Evolutionary conservation across 2,113 vertebrate genomes (phyloP).

Genomic region (Corapipo altera): DNA sequence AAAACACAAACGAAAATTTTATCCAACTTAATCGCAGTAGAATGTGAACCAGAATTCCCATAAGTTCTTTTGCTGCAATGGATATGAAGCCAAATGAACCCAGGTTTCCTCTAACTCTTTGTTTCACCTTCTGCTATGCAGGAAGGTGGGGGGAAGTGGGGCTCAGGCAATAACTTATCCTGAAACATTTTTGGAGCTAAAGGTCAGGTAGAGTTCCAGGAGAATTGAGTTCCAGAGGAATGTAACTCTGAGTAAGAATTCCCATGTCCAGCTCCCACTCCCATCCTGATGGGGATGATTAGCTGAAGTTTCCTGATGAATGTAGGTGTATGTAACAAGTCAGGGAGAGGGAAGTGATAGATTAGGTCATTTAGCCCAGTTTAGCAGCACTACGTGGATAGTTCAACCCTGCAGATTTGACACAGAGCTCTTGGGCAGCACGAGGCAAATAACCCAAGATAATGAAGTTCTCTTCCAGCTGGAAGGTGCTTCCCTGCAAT

Average conservation of each 20-base stretch:
- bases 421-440: not conserved
- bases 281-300: slow-evolving; percentile 18
- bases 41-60: slow-evolving; percentile 7
- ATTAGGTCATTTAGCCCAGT: not conserved
- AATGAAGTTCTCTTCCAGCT: slow-evolving; percentile 5
- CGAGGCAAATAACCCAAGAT: not conserved
- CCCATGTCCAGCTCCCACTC: slow-evolving; percentile 38
- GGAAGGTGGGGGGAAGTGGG: not conserved
- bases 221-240: slow-evolving; percentile 26
- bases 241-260: slow-evolving; percentile 25
- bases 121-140: not conserved
- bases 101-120: not conserved
- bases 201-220: slow-evolving; percentile 49
- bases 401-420: not conserved
- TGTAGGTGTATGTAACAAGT: slow-evolving; percentile 6
- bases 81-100: not conserved
- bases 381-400: not conserved
- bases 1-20: slow-evolving; percentile 32
- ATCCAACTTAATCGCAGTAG: slow-evolving; percentile 8
- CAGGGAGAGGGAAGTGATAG: not conserved
- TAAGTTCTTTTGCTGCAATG: not conserved
- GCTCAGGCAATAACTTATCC: slow-evolving; percentile 12
- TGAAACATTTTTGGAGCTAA: slow-evolving; percentile 45
- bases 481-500: not conserved
- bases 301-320: slow-evolving; percentile 38